Percentiles rank a stretch among this genome's conserved stretches.
These are phyloP conservation scores for Cyrtorhinus lividipennis DNA, from an alignment of 1,140 invertebrate species.

Conservation along the genomic window DNA sequence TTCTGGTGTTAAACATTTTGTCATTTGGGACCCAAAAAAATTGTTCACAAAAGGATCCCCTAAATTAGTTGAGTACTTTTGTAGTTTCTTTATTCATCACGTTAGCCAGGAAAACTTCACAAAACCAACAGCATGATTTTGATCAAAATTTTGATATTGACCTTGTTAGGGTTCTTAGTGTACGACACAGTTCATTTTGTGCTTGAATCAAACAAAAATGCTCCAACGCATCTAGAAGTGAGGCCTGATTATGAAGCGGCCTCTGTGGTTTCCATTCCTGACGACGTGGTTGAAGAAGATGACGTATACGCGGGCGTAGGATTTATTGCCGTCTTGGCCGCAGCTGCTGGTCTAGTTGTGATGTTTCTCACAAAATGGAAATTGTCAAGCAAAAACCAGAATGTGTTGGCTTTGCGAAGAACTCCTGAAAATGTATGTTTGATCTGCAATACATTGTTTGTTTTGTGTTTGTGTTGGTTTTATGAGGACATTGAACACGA, in stretches of 20 bases:
- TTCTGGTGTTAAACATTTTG: no score
- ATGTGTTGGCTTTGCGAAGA: not conserved
- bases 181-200: not conserved
- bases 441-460: no score
- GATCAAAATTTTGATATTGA: not conserved
- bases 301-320: not conserved
- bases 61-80: no score
- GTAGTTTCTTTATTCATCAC: no score
- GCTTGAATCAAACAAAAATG: not conserved
- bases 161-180: not conserved
- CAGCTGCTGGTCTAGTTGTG: not conserved
- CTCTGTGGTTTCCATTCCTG: not conserved
- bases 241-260: not conserved
- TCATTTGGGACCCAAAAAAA: no score
- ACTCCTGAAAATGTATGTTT: not conserved
- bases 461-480: no score
- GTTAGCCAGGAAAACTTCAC: not conserved
- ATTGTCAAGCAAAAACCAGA: not conserved
- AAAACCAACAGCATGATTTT: not conserved
- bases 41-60: no score
- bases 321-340: not conserved
- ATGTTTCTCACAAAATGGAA: not conserved
- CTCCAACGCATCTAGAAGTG: not conserved
- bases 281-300: not conserved
- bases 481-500: no score